Conservation (phyloP, 2,888 invertebrate genomes). For the Microplitis deprimator region DNA sequence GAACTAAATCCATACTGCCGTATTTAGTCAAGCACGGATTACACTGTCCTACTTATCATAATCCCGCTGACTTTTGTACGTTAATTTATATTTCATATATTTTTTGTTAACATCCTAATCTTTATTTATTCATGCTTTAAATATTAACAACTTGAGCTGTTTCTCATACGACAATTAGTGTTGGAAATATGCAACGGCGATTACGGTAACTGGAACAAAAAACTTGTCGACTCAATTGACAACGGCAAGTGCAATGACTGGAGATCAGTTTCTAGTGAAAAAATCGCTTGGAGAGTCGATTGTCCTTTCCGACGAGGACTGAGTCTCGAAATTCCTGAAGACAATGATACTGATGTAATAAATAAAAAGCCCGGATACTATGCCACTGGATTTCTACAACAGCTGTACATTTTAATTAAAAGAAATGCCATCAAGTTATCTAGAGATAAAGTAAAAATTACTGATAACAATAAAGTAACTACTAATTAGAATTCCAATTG, state of each 20-base stretch:
- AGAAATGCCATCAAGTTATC: constrained; percentile 78
- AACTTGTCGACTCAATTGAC: constrained; percentile 76
- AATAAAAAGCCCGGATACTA: constrained; percentile 65
- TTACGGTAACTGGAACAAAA: constrained; percentile 76
- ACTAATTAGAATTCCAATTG: not conserved
- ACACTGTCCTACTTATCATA: constrained; percentile 89
- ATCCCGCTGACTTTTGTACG: constrained; percentile 92
- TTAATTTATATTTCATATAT: constrained; percentile 49
- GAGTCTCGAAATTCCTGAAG: constrained; percentile 11
- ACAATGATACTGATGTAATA: not conserved
- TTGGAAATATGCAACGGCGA: constrained; percentile 88
- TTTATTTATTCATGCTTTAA: not conserved
- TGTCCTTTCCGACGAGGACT: constrained; percentile 56
- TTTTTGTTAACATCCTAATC: not conserved
- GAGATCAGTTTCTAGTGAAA: constrained; percentile 66
- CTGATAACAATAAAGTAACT: too few species aligned
- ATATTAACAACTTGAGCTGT: not conserved
- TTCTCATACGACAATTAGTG: constrained; percentile 72
- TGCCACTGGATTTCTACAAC: constrained; percentile 75
- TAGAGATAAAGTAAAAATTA: constrained; percentile 75
- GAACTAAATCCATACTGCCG: constrained; percentile 82
- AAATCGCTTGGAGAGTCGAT: constrained; percentile 13
- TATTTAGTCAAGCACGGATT: constrained; percentile 81
- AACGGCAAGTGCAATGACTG: constrained; percentile 77
- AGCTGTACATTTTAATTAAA: constrained; percentile 76